Conservation (phyloP, 2,113 vertebrate genomes). For the Pterocles orientalis region DNA sequence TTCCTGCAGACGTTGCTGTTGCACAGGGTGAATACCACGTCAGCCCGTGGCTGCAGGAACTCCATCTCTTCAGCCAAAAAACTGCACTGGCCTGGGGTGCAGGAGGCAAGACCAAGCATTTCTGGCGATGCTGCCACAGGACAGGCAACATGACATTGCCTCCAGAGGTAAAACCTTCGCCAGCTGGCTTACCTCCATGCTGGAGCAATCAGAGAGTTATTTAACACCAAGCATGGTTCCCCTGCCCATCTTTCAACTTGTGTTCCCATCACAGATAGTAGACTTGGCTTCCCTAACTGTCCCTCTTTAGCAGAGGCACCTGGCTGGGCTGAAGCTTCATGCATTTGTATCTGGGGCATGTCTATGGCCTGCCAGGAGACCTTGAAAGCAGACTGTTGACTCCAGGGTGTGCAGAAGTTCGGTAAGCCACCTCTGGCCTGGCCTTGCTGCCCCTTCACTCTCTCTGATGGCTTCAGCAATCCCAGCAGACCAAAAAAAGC, state of each 20-base stretch:
- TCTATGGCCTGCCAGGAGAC: not conserved
- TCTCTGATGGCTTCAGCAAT: not conserved
- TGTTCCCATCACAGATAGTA: not conserved
- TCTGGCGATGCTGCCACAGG: not conserved
- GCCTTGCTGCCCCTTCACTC: fast-evolving
- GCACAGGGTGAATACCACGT: not conserved
- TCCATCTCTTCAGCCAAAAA: not conserved
- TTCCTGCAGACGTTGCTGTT: not conserved
- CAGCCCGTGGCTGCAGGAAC: fast-evolving
- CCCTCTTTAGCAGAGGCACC: not conserved
- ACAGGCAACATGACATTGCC: not conserved
- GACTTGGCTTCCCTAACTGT: not conserved
- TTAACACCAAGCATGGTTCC: fast-evolving
- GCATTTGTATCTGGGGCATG: no score
- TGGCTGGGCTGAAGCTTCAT: not conserved
- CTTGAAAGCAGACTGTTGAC: not conserved
- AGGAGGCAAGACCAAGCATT: not conserved
- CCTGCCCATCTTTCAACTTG: not conserved
- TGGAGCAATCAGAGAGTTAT: not conserved
- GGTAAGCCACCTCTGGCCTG: not conserved
- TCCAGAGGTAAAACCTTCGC: not conserved
- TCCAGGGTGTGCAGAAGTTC: not conserved
- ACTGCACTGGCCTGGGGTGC: not conserved
- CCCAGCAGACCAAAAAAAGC: not conserved
- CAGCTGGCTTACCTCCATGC: not conserved